phyloP scores from a whole-genome alignment of 2,113 vertebrate species.

The Thryonomys swinderianus region DNA sequence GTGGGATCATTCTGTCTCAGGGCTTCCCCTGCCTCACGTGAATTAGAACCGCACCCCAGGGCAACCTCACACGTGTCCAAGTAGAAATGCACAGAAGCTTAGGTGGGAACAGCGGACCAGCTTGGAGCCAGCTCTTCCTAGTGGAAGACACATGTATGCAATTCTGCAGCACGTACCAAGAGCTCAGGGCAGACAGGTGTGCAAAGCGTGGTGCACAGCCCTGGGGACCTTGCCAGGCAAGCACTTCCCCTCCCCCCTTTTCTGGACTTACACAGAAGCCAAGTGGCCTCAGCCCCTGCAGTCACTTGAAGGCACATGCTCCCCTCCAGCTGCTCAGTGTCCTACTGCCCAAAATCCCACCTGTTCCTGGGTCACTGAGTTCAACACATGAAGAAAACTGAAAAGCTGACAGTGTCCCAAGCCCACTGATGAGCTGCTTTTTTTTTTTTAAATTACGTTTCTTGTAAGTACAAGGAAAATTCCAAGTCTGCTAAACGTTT shows the following conservation, averaged over 20 bases:
- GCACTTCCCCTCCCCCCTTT: not conserved
- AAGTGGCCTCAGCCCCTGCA: not conserved
- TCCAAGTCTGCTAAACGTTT: not conserved
- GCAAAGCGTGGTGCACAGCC: not conserved
- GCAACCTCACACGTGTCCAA: rapidly evolving
- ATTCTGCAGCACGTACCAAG: rapidly evolving
- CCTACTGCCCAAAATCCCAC: not conserved
- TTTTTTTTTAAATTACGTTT: not conserved
- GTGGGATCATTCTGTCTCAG: not conserved
- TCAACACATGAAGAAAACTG: not conserved
- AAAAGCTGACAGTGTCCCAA: not conserved
- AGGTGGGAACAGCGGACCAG: rapidly evolving
- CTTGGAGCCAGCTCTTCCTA: not conserved
- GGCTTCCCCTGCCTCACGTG: not conserved
- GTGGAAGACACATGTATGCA: rapidly evolving
- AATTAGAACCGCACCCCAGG: not conserved
- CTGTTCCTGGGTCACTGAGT: not conserved
- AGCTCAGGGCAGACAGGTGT: rapidly evolving
- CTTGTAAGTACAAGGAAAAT: conserved; percentile 13
- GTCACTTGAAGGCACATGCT: not conserved
- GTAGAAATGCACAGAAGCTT: rapidly evolving
- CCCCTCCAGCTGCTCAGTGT: not conserved
- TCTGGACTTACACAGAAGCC: not conserved
- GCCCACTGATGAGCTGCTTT: not conserved
- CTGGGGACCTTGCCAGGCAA: not conserved